A percentile compares a stretch with the other conserved stretches of the same genome.
These are phyloP conservation scores for Nasonia giraulti DNA, from an alignment of 1,140 invertebrate genomes.

Conservation along the genomic window DNA sequence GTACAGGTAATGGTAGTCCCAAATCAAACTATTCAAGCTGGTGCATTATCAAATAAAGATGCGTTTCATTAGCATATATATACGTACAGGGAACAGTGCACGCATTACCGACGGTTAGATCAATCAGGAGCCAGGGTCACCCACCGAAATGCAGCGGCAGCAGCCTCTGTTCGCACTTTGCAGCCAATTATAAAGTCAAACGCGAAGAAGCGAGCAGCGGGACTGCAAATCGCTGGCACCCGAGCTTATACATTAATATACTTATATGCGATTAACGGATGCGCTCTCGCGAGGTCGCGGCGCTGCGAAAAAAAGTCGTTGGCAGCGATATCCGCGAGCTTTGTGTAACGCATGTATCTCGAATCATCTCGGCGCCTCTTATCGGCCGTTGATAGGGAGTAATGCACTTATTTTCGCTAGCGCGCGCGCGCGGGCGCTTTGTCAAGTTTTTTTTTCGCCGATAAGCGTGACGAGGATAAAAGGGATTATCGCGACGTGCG, in stretches of 20 bases:
- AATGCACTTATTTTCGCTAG: not conserved
- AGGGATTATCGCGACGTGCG: not conserved
- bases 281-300: too few relatives aligned
- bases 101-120: conserved; percentile 41
- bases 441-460: not conserved
- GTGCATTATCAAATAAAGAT: conserved; percentile 40
- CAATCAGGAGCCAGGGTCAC: conserved; percentile 52
- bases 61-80: conserved; percentile 36
- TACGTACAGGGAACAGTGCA: not conserved
- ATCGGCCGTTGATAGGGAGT: not conserved
- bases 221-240: not conserved
- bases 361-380: not conserved
- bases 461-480: not conserved
- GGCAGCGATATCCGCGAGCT: not conserved
- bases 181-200: conserved; percentile 43
- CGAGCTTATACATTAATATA: not conserved
- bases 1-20: not conserved
- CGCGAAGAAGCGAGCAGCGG: not conserved
- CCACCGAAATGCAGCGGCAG: conserved; percentile 22
- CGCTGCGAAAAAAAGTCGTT: too few relatives aligned
- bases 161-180: conserved; percentile 33
- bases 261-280: too few relatives aligned
- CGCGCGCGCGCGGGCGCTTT: not conserved
- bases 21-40: conserved; percentile 16
- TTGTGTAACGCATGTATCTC: not conserved